Conservation (phyloP, 2,113 vertebrate species). For the Hippocampus zosterae region DNA sequence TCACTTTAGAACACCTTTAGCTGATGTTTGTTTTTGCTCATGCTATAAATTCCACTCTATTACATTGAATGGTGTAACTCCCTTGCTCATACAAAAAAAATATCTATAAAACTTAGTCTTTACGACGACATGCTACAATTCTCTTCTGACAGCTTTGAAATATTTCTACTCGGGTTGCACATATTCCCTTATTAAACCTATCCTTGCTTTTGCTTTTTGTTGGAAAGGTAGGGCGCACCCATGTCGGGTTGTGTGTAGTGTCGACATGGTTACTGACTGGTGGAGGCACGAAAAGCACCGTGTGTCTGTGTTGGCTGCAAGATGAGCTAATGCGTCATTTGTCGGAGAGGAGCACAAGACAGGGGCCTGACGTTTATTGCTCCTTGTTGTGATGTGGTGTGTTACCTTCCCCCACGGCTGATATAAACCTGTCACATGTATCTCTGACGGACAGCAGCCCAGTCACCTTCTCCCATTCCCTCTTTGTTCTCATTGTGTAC, state of each 20-base stretch:
- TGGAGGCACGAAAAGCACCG: conserved; percentile 19
- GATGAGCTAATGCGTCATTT: conserved; percentile 46
- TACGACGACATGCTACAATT: background rate
- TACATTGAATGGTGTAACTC: background rate
- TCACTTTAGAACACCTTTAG: background rate
- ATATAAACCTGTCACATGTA: conserved; percentile 54
- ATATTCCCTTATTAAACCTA: background rate
- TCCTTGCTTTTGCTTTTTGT: background rate
- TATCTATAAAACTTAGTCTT: background rate
- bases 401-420: conserved; percentile 40
- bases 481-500: conserved; percentile 12
- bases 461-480: conserved; percentile 13
- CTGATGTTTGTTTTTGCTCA: background rate
- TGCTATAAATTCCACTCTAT: conserved; percentile 14
- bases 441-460: conserved; percentile 33
- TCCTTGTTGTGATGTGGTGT: conserved; percentile 37
- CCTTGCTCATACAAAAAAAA: conserved; percentile 4
- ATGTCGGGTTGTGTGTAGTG: conserved; percentile 4
- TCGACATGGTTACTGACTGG: background rate
- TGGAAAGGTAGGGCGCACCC: background rate
- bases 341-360: conserved; percentile 42
- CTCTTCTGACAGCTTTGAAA: background rate
- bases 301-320: conserved; percentile 28
- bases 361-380: conserved; percentile 49
- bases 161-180: background rate